phyloP scores from a whole-genome alignment of 1,140 invertebrate genomes.

The Cherax quadricarinatus region DNA sequence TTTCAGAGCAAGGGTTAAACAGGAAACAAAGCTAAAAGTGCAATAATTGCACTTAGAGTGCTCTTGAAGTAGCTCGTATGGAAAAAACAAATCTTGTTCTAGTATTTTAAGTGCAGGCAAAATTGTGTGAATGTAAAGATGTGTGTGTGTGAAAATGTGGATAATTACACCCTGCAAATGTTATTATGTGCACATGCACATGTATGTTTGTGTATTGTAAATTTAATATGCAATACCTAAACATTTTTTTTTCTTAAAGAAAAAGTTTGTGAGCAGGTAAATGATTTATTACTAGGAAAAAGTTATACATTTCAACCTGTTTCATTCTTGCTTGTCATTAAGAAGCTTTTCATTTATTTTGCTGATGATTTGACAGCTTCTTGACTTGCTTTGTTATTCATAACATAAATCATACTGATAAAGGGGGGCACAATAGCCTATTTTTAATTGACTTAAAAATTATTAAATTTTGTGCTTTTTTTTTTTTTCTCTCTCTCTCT shows the following conservation, averaged over 20 bases:
- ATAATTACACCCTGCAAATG: background rate
- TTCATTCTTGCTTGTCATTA: constrained; percentile 43
- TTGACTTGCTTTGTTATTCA: background rate
- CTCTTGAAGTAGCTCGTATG: no score
- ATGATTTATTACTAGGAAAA: background rate
- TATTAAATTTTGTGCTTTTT: background rate
- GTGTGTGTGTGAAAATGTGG: constrained; percentile 19
- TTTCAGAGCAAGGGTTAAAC: constrained; percentile 41
- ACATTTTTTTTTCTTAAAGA: constrained; percentile 20
- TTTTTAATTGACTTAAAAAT: background rate
- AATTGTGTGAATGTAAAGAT: background rate
- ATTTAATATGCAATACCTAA: background rate
- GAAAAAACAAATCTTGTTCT: background rate
- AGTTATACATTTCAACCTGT: constrained; percentile 18
- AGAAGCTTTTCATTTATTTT: constrained; percentile 50
- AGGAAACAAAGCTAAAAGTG: background rate
- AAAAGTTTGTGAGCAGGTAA: no score
- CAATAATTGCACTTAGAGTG: background rate
- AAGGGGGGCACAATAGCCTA: background rate
- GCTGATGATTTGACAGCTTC: constrained; percentile 62
- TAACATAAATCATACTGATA: background rate
- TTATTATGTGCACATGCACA: constrained; percentile 6
- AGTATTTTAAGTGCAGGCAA: background rate
- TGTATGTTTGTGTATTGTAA: background rate
- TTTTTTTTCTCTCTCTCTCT: no score